Conservation (phyloP, 2,797 vertebrate species). For the Ammospiza maritima region DNA sequence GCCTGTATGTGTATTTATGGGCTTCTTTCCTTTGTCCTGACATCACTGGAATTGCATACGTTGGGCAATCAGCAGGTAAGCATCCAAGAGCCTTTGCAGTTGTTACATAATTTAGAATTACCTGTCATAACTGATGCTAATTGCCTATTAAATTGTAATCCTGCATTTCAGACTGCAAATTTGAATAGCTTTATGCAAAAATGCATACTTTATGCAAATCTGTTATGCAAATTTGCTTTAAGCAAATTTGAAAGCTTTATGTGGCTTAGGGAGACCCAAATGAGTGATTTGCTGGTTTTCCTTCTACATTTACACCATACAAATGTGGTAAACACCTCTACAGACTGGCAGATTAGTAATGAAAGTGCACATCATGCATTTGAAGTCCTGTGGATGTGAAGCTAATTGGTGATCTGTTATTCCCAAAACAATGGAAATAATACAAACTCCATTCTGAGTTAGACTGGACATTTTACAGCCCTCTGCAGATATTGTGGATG, state of each 20-base stretch:
- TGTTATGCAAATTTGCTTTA: not conserved
- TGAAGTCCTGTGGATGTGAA: not conserved
- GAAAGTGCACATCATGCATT: not conserved
- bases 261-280: not conserved
- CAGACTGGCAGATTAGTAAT: not conserved
- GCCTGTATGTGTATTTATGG: constrained; percentile 96
- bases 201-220: not conserved
- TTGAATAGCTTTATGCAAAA: not conserved
- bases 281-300: not conserved
- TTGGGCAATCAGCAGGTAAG: constrained; percentile 91
- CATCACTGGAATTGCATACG: constrained; percentile 91
- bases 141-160: not conserved
- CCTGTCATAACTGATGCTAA: not conserved
- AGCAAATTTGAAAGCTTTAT: not conserved
- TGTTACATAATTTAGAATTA: not conserved
- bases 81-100: not conserved
- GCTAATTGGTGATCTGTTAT: not conserved
- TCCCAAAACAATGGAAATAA: not conserved
- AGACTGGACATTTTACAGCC: not conserved
- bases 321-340: not conserved
- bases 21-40: constrained; percentile 94
- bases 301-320: not conserved
- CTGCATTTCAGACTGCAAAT: not conserved
- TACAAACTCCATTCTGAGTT: not conserved
- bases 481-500: not conserved